Evolutionary conservation across 2,113 vertebrate species (phyloP).

Genomic region (Burhinus oedicnemus): DNA sequence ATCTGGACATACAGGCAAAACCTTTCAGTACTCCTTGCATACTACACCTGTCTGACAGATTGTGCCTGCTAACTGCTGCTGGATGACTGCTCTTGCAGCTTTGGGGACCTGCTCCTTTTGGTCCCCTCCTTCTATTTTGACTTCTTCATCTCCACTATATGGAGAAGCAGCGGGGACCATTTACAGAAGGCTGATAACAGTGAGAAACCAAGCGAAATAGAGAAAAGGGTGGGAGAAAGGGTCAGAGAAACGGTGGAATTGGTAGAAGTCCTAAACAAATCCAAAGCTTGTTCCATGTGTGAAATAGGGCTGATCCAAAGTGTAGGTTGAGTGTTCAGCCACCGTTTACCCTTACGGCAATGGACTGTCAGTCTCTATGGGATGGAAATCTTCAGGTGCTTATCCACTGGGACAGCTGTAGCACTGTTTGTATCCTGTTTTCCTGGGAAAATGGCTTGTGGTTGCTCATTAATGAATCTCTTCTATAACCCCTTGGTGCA

Average conservation of each 20-base stretch:
- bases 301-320: neutral
- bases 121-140: too few relatives aligned
- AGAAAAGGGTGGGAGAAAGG: neutral
- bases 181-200: neutral
- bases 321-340: neutral
- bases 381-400: neutral
- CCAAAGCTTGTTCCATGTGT: neutral
- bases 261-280: neutral
- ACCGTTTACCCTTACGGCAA: neutral
- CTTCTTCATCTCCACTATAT: neutral
- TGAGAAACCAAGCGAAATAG: neutral
- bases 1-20: neutral
- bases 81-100: neutral
- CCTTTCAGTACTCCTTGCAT: neutral
- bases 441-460: neutral
- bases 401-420: neutral
- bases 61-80: neutral
- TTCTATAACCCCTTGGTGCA: slow-evolving; percentile 43
- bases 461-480: neutral
- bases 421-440: neutral
- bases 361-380: accelerated
- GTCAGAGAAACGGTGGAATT: neutral
- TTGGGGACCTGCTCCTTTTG: neutral
- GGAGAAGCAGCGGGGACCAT: neutral
- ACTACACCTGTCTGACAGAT: too few relatives aligned